A percentile compares a stretch with the other conserved stretches of the same genome.
These are phyloP conservation scores for Plebejus melissa DNA, from an alignment of 2,888 invertebrate genomes.

Conservation along the genomic window DNA sequence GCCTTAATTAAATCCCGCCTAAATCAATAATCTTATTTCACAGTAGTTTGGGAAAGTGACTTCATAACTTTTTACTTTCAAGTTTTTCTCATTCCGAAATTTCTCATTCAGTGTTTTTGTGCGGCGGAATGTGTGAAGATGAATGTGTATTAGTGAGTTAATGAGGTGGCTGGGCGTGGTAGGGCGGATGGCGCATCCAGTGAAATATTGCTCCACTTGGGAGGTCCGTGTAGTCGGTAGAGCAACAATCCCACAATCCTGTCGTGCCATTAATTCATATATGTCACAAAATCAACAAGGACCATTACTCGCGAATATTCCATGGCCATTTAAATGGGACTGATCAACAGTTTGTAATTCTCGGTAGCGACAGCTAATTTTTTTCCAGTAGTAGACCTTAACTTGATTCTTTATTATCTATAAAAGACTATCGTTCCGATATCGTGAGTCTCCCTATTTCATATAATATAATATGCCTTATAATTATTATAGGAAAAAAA, in stretches of 20 bases:
- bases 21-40: constrained; percentile 10
- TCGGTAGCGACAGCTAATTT: neutral
- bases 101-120: constrained; percentile 34
- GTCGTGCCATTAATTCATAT: constrained; percentile 73
- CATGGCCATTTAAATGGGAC: neutral
- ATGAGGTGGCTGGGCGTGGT: constrained; percentile 67
- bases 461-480: neutral
- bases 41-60: constrained; percentile 4
- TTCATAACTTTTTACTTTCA: constrained; percentile 3
- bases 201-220: constrained; percentile 74
- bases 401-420: no score
- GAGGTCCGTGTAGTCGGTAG: constrained; percentile 66
- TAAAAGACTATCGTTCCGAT: neutral
- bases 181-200: constrained; percentile 54
- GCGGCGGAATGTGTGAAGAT: constrained; percentile 51
- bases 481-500: neutral
- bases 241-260: constrained; percentile 75
- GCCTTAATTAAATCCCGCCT: constrained; percentile 4
- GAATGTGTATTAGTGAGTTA: constrained; percentile 69
- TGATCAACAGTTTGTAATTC: neutral
- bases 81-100: constrained; percentile 19
- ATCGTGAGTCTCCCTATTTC: neutral
- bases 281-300: constrained; percentile 52
- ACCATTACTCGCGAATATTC: constrained; percentile 42
- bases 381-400: neutral